Base-by-base conservation (phyloP, 2,797 vertebrate species). In the Ataeniobius toweri region DNA sequence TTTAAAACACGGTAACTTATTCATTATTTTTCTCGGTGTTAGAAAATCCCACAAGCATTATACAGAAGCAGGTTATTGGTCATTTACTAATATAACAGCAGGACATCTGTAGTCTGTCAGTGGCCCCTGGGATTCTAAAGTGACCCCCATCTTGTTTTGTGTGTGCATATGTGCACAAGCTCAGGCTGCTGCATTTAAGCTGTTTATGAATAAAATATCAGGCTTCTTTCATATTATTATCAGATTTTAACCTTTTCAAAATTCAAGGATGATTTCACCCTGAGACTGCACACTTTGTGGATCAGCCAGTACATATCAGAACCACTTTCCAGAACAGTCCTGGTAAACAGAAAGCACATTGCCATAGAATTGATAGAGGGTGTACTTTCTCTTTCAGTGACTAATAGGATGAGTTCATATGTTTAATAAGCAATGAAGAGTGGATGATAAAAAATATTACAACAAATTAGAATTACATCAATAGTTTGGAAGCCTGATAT, bases 181-280 rank as follows among this genome's bases (percentile, higher is more conserved):
- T 67, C 39, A 41, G 22, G 39, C 59, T 41, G 18, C 63, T 67
- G 18, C 63, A 67, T 67, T 41, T 67, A 41, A 22, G 36, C 36
- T 67, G 63, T 67, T 67, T 67, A 67, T 67, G 63, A 67, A 67
- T 67, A 67, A 67, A 67, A 67, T 67, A 67, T 67, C 63, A 67
- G 20, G 63, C 20, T 67, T 41, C 36, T 41, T 67, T 53, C 51
- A 53, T 65, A 8, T 39, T 41, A 67, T 44, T 67, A 41, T 12
- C 39, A 67, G 39, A 67, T 44, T 67, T 18, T 67, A 67, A 22
- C 39, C 63, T 67, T 67, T 39, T 67, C 36, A 67, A 44, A 44
- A 41, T 67, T 67, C 39, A 67, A 41, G 63, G 31, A 44, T 67
- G 4, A 41, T 10, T 44, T 67, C 39, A 24, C 9, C 58, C 36